phyloP scores from a whole-genome alignment of 1,140 invertebrate genomes.

The Hylaeus anthracinus region DNA sequence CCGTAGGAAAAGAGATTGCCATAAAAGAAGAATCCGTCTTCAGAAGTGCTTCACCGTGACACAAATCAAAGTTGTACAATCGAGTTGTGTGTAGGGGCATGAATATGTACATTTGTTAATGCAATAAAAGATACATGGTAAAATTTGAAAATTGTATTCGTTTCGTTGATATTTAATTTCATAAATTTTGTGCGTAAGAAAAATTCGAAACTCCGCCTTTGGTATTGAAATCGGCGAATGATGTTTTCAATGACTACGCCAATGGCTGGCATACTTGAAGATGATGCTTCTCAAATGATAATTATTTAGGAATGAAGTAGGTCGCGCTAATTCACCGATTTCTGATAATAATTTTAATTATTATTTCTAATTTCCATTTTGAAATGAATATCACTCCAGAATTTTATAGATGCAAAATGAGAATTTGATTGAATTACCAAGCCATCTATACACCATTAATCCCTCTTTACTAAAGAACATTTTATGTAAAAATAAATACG shows the following conservation, averaged over 20 bases:
- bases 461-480: no score
- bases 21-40: conserved; percentile 11
- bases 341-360: not conserved
- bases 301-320: no score
- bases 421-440: no score
- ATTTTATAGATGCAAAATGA: no score
- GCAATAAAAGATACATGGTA: conserved; percentile 2
- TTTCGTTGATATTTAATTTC: not conserved
- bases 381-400: no score
- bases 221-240: no score
- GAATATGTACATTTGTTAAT: conserved; percentile 32
- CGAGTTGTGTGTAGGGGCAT: conserved; percentile 10
- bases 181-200: no score
- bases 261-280: not conserved
- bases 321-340: not conserved
- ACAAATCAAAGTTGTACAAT: conserved; percentile 16
- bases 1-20: not conserved
- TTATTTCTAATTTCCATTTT: not conserved
- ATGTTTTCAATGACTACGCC: not conserved
- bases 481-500: no score
- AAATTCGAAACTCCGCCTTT: no score
- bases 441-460: no score
- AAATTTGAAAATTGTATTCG: not conserved
- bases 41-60: conserved; percentile 15
- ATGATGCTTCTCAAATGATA: not conserved